phyloP scores from a whole-genome alignment of 2,113 vertebrate genomes.

The Puntigrus tetrazona region DNA sequence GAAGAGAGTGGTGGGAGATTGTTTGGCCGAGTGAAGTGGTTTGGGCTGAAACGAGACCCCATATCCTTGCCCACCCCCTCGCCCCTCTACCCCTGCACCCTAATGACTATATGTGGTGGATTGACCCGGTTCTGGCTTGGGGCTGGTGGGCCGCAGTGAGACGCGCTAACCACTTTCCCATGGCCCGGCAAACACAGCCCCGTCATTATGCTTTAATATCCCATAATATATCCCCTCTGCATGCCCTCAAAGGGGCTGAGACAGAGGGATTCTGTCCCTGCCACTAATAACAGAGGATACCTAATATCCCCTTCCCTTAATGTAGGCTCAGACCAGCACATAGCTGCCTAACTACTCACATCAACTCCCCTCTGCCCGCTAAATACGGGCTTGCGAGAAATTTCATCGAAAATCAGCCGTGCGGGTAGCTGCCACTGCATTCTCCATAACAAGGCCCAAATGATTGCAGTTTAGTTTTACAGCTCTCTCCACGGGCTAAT shows the following conservation, averaged over 20 bases:
- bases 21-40: conserved; percentile 58
- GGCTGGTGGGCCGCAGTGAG: conserved; percentile 69
- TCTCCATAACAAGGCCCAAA: conserved; percentile 57
- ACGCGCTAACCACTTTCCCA: conserved; percentile 76
- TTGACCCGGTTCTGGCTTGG: conserved; percentile 73
- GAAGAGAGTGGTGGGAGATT: conserved; percentile 47
- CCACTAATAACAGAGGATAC: conserved; percentile 75
- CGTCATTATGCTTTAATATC: conserved; percentile 81
- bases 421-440: conserved; percentile 30
- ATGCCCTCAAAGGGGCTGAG: conserved; percentile 68
- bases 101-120: conserved; percentile 74
- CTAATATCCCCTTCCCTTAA: conserved; percentile 69
- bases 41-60: conserved; percentile 59
- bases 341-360: conserved; percentile 70
- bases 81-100: conserved; percentile 52
- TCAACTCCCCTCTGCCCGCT: conserved; percentile 70
- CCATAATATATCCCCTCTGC: conserved; percentile 73
- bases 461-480: conserved; percentile 57
- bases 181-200: conserved; percentile 68
- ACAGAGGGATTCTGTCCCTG: conserved; percentile 65
- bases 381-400: conserved; percentile 69
- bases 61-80: conserved; percentile 48
- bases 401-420: conserved; percentile 67
- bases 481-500: conserved; percentile 54
- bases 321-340: conserved; percentile 61